A percentile compares a stretch with the other conserved stretches of the same genome.
phyloP scores from a whole-genome alignment of 2,888 invertebrate genomes.

The Callimorpha dominula region DNA sequence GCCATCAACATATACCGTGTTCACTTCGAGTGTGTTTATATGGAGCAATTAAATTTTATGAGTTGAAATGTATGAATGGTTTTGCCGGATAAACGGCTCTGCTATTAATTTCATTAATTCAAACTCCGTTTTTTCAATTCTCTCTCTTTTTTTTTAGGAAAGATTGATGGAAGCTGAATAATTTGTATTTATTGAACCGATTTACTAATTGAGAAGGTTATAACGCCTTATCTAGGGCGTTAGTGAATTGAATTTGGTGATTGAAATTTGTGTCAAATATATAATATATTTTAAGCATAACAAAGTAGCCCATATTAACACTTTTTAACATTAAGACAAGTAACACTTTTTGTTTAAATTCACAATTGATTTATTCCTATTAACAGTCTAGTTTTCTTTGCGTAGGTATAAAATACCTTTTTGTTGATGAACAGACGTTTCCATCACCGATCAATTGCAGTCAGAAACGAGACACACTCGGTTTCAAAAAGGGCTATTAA shows the following conservation, averaged over 20 bases:
- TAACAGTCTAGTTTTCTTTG: too few species aligned
- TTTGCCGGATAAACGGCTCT: constrained; percentile 26
- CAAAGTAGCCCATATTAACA: too few species aligned
- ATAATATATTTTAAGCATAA: too few species aligned
- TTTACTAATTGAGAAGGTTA: neutral
- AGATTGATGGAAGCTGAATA: neutral
- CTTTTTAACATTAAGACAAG: too few species aligned
- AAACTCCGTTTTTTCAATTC: constrained; percentile 19
- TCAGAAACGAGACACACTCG: too few species aligned
- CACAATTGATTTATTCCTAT: too few species aligned
- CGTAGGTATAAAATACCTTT: too few species aligned
- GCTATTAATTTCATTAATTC: constrained; percentile 40
- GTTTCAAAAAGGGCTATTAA: too few species aligned
- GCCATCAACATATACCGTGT: constrained; percentile 34
- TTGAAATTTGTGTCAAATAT: too few species aligned
- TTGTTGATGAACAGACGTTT: too few species aligned
- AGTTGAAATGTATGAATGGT: constrained; percentile 33
- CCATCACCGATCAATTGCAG: too few species aligned
- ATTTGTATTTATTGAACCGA: neutral
- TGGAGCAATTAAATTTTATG: constrained; percentile 49
- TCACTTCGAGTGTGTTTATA: constrained; percentile 43
- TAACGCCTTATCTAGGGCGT: neutral
- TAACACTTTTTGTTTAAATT: too few species aligned
- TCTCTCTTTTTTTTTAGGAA: constrained; percentile 1
- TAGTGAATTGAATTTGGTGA: neutral